Conservation (phyloP, 2,113 vertebrate species). For the Hippocampus barbouri region DNA sequence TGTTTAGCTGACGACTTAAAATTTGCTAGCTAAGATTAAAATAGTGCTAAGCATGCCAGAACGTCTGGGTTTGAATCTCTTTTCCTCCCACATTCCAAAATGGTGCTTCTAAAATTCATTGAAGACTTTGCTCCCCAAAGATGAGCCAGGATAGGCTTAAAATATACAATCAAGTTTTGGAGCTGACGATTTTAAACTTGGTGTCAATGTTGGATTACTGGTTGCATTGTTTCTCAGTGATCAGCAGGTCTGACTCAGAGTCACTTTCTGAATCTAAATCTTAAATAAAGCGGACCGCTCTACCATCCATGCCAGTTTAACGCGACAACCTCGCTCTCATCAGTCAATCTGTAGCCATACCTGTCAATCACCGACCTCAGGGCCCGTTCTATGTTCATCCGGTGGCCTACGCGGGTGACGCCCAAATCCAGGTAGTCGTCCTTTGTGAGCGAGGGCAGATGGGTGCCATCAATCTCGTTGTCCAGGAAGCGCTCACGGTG, state of each 20-base stretch:
- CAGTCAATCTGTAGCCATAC: slow-evolving; percentile 63
- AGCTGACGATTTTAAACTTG: too few relatives aligned
- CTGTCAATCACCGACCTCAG: slow-evolving; percentile 88
- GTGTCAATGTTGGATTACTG: too few relatives aligned
- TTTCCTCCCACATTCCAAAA: neutral
- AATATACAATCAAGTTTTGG: too few relatives aligned
- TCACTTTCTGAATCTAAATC: too few relatives aligned
- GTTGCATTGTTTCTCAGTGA: too few relatives aligned
- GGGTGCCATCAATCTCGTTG: slow-evolving; percentile 93
- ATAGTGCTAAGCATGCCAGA: neutral
- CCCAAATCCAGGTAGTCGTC: slow-evolving; percentile 92
- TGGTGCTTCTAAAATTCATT: neutral
- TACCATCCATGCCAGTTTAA: neutral
- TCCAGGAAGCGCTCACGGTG: slow-evolving; percentile 90
- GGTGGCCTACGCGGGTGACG: slow-evolving; percentile 91
- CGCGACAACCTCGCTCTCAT: neutral
- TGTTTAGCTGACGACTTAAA: neutral
- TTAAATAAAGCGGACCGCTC: neutral
- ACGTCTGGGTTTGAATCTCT: neutral
- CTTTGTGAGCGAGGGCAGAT: slow-evolving; percentile 90
- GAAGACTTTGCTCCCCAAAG: too few relatives aligned
- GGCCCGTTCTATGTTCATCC: slow-evolving; percentile 93
- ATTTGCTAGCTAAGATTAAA: neutral
- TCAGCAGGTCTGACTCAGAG: too few relatives aligned
- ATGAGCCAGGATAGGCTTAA: too few relatives aligned